Percentiles rank a stretch among this genome's conserved stretches.
Evolutionary conservation across 2,113 vertebrate genomes (phyloP).

Genomic region (Datnioides undecimradiatus): DNA sequence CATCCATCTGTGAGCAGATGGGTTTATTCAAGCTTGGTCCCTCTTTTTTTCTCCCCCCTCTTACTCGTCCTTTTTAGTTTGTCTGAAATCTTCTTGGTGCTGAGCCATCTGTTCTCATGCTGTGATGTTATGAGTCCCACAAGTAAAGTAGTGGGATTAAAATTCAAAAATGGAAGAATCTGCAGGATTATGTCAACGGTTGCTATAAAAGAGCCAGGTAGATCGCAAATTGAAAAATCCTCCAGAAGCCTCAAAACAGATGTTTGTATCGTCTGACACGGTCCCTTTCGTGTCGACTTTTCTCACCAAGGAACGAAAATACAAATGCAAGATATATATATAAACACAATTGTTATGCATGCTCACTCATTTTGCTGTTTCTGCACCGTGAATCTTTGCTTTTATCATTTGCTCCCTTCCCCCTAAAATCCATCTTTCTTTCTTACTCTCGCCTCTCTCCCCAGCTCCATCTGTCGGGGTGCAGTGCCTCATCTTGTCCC

Average conservation of each 20-base stretch:
- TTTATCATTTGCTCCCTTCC: background rate
- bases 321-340: background rate
- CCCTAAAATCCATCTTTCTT: background rate
- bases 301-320: background rate
- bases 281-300: background rate
- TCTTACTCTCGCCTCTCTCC: background rate
- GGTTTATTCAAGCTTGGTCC: constrained; percentile 58
- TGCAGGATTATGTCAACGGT: constrained; percentile 36
- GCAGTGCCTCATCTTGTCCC: constrained; percentile 43
- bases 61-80: constrained; percentile 53
- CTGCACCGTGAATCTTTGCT: background rate
- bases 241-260: constrained; percentile 4
- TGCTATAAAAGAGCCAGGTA: constrained; percentile 28
- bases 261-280: background rate
- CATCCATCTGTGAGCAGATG: constrained; percentile 72
- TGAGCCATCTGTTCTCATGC: constrained; percentile 66
- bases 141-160: constrained; percentile 53
- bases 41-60: background rate
- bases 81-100: constrained; percentile 65
- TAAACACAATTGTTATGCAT: no score
- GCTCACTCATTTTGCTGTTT: background rate
- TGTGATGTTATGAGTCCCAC: constrained; percentile 54
- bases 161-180: constrained; percentile 40
- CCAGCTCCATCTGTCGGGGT: constrained; percentile 45
- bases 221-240: constrained; percentile 19